Conservation (phyloP, 2,888 invertebrate species). For the Callyntrura sp. region DNA sequence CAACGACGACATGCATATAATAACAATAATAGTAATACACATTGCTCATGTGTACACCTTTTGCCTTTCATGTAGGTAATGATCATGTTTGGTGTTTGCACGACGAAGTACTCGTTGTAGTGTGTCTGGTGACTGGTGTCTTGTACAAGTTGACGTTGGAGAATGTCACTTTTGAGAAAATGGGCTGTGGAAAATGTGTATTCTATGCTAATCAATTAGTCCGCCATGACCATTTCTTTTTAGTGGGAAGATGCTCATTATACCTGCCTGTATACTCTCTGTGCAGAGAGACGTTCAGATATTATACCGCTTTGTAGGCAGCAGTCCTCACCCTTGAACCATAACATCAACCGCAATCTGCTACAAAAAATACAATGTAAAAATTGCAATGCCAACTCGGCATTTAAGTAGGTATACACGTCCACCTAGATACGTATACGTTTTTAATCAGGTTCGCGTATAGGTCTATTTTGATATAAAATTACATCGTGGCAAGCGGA, state of each 20-base stretch:
- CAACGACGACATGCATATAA: constrained; percentile 45
- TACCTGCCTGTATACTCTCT: neutral
- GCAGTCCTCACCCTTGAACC: constrained; percentile 70
- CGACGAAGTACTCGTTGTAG: neutral
- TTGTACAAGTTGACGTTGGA: constrained; percentile 2
- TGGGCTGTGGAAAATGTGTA: constrained; percentile 68
- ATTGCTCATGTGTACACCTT: constrained; percentile 55
- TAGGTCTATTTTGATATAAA: neutral
- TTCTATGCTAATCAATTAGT: constrained; percentile 79
- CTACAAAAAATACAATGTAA: constrained; percentile 37
- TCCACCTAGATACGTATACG: neutral
- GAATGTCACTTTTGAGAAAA: constrained; percentile 38
- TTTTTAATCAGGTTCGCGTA: neutral
- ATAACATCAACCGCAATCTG: neutral
- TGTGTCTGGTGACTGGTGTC: constrained; percentile 40
- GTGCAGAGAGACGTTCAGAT: neutral
- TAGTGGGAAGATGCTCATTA: neutral
- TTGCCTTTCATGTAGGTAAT: constrained; percentile 70
- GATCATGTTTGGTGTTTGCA: constrained; percentile 50
- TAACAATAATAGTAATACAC: too few species aligned
- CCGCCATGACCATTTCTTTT: constrained; percentile 65
- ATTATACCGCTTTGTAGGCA: neutral
- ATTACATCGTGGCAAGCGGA: constrained; percentile 13
- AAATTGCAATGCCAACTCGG: constrained; percentile 23
- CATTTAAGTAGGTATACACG: neutral